These are phyloP conservation scores for Anagrus nilaparvatae DNA, from an alignment of 1,140 invertebrate genomes.

Conservation along the genomic window DNA sequence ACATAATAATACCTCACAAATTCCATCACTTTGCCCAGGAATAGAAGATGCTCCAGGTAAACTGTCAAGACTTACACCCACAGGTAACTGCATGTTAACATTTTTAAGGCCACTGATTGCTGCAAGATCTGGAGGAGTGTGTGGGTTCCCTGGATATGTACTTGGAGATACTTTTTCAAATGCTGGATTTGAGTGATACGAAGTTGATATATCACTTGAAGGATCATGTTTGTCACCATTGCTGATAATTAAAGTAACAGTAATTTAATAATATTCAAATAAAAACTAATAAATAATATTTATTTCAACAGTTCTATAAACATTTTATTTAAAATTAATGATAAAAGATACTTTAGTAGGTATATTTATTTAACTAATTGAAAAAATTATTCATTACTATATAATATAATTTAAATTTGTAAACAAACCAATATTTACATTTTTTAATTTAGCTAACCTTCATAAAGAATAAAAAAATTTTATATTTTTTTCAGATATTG, in stretches of 20 bases:
- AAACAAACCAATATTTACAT: no score
- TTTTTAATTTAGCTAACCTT: no score
- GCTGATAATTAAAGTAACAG: constrained; percentile 15
- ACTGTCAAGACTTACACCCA: constrained; percentile 19
- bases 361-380: no score
- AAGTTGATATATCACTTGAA: constrained; percentile 20
- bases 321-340: no score
- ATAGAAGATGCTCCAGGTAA: constrained; percentile 19
- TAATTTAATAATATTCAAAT: background rate
- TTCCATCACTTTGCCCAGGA: constrained; percentile 27
- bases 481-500: no score
- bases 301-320: no score
- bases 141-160: constrained; percentile 26
- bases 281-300: no score
- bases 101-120: constrained; percentile 31
- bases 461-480: no score
- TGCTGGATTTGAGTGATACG: constrained; percentile 22
- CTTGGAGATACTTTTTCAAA: constrained; percentile 23
- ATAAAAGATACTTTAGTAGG: no score
- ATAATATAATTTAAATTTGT: no score
- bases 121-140: constrained; percentile 25
- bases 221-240: constrained; percentile 21
- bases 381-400: no score
- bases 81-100: constrained; percentile 28
- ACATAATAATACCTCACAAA: constrained; percentile 32